Evolutionary conservation across 2,888 invertebrate genomes (phyloP).

Genomic region (Orgyia antiqua): DNA sequence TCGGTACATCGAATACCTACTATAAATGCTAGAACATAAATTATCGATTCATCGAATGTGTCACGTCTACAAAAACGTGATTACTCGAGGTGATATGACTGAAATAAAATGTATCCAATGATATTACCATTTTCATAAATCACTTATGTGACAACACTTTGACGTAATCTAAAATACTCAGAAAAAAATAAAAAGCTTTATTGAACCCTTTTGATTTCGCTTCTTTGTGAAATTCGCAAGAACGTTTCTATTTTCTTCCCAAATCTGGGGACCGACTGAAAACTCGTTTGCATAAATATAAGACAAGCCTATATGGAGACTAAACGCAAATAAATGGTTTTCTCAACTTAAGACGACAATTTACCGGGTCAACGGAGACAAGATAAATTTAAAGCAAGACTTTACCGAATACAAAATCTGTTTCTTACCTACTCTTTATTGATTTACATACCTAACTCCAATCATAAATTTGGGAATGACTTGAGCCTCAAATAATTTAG

Average conservation of each 20-base stretch:
- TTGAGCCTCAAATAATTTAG: slow-evolving; percentile 13
- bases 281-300: slow-evolving; percentile 64
- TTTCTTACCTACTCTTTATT: slow-evolving; percentile 35
- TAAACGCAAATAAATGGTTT: slow-evolving; percentile 67
- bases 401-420: slow-evolving; percentile 52
- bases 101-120: slow-evolving; percentile 27
- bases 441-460: slow-evolving; percentile 23
- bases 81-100: too few relatives aligned
- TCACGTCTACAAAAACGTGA: too few relatives aligned
- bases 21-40: too few relatives aligned
- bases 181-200: slow-evolving; percentile 35
- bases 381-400: slow-evolving; percentile 56
- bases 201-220: slow-evolving; percentile 38
- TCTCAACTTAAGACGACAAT: slow-evolving; percentile 64
- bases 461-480: slow-evolving; percentile 21
- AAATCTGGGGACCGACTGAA: slow-evolving; percentile 44
- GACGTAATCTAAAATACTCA: slow-evolving; percentile 24
- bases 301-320: slow-evolving; percentile 54
- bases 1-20: too few relatives aligned
- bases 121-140: slow-evolving; percentile 18
- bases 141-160: slow-evolving; percentile 18
- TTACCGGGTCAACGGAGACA: slow-evolving; percentile 59
- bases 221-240: slow-evolving; percentile 36
- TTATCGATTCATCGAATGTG: too few relatives aligned
- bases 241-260: slow-evolving; percentile 35